Conservation (phyloP, 2,888 invertebrate species). For the Macrosiphum euphorbiae region DNA sequence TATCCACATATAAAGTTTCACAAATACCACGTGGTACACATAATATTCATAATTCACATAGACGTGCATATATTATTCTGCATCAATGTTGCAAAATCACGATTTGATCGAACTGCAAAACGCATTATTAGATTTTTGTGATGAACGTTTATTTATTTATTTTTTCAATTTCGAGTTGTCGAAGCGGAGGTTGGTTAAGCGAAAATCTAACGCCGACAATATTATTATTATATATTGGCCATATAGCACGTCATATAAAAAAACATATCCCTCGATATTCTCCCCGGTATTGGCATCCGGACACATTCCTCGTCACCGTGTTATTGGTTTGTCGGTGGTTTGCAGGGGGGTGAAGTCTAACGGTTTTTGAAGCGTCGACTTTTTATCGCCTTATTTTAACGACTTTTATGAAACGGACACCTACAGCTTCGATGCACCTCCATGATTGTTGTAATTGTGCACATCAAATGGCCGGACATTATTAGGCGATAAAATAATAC, state of each 20-base stretch:
- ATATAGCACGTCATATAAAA: no score
- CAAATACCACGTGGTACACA: not conserved
- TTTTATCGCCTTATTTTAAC: not conserved
- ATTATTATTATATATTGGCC: not conserved
- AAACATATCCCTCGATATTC: not conserved
- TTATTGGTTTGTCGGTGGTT: not conserved
- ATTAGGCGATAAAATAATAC: not conserved
- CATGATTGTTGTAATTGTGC: not conserved
- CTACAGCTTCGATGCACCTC: not conserved
- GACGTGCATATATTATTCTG: not conserved
- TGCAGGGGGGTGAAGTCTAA: not conserved
- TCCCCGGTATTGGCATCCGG: not conserved
- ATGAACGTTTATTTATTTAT: not conserved
- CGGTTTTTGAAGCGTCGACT: not conserved
- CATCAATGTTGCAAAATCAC: not conserved
- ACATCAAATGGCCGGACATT: not conserved
- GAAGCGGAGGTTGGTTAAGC: not conserved
- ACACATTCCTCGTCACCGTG: not conserved
- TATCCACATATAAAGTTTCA: not conserved
- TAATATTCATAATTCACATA: not conserved
- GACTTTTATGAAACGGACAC: not conserved
- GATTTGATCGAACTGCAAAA: not conserved
- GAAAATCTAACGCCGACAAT: not conserved
- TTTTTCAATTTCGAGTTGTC: not conserved
- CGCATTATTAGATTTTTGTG: not conserved